Evolutionary conservation across 2,797 vertebrate species (phyloP).

Genomic region (Galaxias olidus): DNA sequence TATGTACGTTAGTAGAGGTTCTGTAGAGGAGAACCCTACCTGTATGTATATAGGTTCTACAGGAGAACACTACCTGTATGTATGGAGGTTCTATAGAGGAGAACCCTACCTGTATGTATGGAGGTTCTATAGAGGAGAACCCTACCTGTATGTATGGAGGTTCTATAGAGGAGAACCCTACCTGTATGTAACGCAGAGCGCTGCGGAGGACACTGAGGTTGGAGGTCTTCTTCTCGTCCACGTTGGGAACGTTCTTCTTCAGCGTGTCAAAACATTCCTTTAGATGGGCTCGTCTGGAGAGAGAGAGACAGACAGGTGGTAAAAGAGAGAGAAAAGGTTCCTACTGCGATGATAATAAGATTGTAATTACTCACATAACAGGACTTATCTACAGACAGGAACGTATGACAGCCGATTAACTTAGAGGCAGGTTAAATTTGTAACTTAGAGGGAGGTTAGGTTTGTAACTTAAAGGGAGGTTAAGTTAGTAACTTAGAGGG

Average conservation of each 20-base stretch:
- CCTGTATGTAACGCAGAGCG: slow-evolving; percentile 97
- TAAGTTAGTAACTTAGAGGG: too few relatives aligned
- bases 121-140: slow-evolving; percentile 4
- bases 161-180: slow-evolving; percentile 58
- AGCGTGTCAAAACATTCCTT: slow-evolving; percentile 98
- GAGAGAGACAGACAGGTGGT: slow-evolving; percentile 11
- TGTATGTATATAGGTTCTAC: not conserved
- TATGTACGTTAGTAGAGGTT: slow-evolving; percentile 1
- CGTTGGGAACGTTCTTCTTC: slow-evolving; percentile 96
- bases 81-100: slow-evolving; percentile 2
- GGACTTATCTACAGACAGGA: too few relatives aligned
- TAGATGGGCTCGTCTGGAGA: slow-evolving; percentile 87
- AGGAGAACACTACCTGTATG: too few relatives aligned
- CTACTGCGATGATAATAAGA: too few relatives aligned
- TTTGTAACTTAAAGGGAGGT: too few relatives aligned
- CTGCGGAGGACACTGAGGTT: slow-evolving; percentile 97
- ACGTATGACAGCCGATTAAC: too few relatives aligned
- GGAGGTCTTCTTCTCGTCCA: slow-evolving; percentile 98
- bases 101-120: slow-evolving; percentile 91
- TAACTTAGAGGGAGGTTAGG: too few relatives aligned
- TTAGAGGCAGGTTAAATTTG: too few relatives aligned
- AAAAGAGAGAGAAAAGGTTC: not conserved
- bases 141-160: slow-evolving; percentile 86
- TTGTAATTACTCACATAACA: too few relatives aligned
- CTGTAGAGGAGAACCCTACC: too few relatives aligned